A percentile compares a stretch with the other conserved stretches of the same genome.
Evolutionary conservation across 2,113 vertebrate genomes (phyloP).

Genomic region (Rissa tridactyla): DNA sequence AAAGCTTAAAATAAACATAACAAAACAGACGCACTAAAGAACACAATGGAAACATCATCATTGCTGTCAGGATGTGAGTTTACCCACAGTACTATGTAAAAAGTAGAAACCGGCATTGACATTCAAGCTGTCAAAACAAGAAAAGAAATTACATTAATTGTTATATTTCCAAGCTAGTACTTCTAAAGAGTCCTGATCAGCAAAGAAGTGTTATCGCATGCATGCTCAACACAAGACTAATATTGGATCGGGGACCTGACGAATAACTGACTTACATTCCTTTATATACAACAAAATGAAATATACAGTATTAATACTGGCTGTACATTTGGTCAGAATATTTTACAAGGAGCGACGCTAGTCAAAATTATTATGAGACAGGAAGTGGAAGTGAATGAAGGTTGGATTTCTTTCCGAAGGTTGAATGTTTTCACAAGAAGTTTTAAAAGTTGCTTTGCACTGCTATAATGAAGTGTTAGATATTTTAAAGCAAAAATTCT

Average conservation of each 20-base stretch:
- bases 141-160: constrained; percentile 36
- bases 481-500: not conserved
- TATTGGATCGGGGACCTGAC: constrained; percentile 49
- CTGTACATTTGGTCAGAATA: constrained; percentile 57
- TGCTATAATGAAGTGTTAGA: not conserved
- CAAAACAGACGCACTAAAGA: constrained; percentile 64
- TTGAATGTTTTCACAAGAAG: not conserved
- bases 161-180: constrained; percentile 49
- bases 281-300: constrained; percentile 74
- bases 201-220: constrained; percentile 66
- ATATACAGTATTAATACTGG: constrained; percentile 59
- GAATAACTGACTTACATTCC: constrained; percentile 63
- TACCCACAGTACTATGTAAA: constrained; percentile 78
- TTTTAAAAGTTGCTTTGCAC: constrained; percentile 3
- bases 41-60: constrained; percentile 79
- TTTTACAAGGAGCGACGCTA: constrained; percentile 11
- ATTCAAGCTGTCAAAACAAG: constrained; percentile 80
- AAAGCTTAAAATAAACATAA: constrained; percentile 69
- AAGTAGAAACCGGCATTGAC: constrained; percentile 75
- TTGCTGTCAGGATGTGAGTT: constrained; percentile 78
- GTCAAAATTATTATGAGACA: not conserved
- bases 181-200: constrained; percentile 59
- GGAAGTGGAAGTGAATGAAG: not conserved
- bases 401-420: not conserved
- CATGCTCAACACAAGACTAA: constrained; percentile 68